These are phyloP conservation scores for Parapristionchus giblindavisi DNA, from an alignment of 2,888 invertebrate genomes.

Conservation along the genomic window DNA sequence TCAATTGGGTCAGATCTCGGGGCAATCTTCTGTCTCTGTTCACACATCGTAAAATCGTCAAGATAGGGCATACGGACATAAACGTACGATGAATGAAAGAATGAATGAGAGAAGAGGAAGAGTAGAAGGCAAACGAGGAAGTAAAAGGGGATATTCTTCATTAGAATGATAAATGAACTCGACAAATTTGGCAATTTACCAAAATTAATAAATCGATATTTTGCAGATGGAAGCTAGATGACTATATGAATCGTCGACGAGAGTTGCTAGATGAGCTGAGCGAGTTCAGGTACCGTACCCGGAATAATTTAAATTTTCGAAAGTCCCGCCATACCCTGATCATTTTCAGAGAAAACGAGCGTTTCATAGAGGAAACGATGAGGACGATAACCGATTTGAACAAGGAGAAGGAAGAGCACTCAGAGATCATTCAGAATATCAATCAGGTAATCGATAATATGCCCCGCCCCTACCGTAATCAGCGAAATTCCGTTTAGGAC, in stretches of 20 bases:
- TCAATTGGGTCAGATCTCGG: too few species aligned
- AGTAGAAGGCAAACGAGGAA: slow-evolving; percentile 1
- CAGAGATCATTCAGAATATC: slow-evolving; percentile 64
- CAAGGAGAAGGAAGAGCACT: slow-evolving; percentile 63
- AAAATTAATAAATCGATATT: background rate
- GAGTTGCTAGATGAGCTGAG: slow-evolving; percentile 57
- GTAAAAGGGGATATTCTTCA: slow-evolving; percentile 5
- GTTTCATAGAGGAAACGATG: slow-evolving; percentile 55
- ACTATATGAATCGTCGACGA: slow-evolving; percentile 44
- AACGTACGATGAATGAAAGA: background rate
- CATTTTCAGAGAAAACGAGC: slow-evolving; percentile 23
- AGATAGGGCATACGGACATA: background rate
- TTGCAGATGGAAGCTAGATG: slow-evolving; percentile 51
- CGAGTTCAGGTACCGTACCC: slow-evolving; percentile 44
- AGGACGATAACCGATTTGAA: slow-evolving; percentile 63
- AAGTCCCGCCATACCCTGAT: background rate
- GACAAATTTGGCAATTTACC: too few species aligned
- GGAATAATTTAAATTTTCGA: background rate
- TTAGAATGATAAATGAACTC: background rate
- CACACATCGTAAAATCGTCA: background rate
- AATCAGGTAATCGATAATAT: slow-evolving; percentile 50
- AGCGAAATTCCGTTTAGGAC: slow-evolving; percentile 45
- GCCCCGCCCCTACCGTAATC: background rate
- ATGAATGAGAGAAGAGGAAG: slow-evolving; percentile 9
- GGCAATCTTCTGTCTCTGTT: background rate